Conservation (phyloP, 2,888 invertebrate genomes). For the Xestia c-nigrum region DNA sequence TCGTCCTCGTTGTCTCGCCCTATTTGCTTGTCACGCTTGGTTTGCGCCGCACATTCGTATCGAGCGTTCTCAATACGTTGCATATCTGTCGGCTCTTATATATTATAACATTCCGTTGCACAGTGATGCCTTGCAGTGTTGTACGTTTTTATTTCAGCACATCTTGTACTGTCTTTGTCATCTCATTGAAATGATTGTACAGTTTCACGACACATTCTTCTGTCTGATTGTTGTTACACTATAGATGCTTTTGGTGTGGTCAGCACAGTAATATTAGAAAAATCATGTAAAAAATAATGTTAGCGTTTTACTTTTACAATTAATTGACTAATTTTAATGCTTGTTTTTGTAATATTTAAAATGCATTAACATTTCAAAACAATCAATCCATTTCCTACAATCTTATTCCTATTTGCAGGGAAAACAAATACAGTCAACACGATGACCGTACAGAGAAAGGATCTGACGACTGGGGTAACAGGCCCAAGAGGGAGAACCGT, state of each 20-base stretch:
- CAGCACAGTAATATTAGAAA: conserved; percentile 54
- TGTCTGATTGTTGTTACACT: conserved; percentile 56
- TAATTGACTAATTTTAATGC: conserved; percentile 45
- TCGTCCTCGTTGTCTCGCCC: conserved; percentile 79
- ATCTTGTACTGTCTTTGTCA: conserved; percentile 57
- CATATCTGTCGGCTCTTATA: conserved; percentile 69
- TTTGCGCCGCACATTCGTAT: conserved; percentile 71
- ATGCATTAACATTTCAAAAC: conserved; percentile 27
- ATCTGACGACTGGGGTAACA: conserved; percentile 75
- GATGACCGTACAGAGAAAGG: conserved; percentile 78
- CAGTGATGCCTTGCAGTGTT: conserved; percentile 62
- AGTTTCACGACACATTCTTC: conserved; percentile 42
- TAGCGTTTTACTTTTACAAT: conserved; percentile 1
- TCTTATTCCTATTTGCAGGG: conserved; percentile 52
- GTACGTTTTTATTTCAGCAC: conserved; percentile 74
- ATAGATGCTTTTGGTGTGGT: conserved; percentile 76
- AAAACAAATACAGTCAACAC: conserved; percentile 73
- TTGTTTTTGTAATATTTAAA: conserved; percentile 47
- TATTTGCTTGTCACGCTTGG: conserved; percentile 85
- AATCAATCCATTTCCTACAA: conserved; percentile 13
- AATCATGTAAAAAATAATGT: conserved; percentile 16
- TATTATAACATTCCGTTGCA: conserved; percentile 72
- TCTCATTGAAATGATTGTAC: conserved; percentile 58
- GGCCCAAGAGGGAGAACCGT: conserved; percentile 63
- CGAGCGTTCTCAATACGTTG: conserved; percentile 70